Evolutionary conservation across 2,888 invertebrate genomes (phyloP), one percentile per base, ranked within the genome.

Genomic region (Biston betularia): DNA sequence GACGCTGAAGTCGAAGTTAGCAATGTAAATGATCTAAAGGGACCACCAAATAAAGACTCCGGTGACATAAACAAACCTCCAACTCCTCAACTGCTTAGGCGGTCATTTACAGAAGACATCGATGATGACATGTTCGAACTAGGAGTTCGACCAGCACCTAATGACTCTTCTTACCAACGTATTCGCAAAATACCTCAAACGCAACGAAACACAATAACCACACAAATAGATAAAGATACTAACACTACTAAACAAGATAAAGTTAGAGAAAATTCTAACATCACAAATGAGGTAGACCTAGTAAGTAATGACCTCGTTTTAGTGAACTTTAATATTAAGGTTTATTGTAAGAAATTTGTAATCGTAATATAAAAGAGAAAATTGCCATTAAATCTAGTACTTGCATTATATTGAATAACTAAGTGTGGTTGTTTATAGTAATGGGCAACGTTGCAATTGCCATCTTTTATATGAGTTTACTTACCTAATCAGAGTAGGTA

Each of bases 41-140:
- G 12, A 6, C n/a, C 0, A 6, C 3, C 6, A n/a, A n/a, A 34
- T n/a, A 50, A 38, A 38, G 15, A 42, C 4, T 24, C 2, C 8
- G 42, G 5, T 0, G 3, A 53, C 15, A 15, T 33, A 33, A 42
- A 33, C 14, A 38, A 38, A 53, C 10, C 14, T n/a, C 6, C 38
- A 24, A 48, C 45, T 89, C 90, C 54, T 44, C 56, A 60, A 44
- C 45, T 53, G 61, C 52, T 66, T 11, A 79, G 80, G 79, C 85
- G 94, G 60, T 92, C 91, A 44, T 89, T 89, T 78, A 84, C 80
- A 9, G 89, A 87, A 71, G 87, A 86, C 10, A 42, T 82, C 48
- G 85, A 88, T 45, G 85, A 89, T 34, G 89, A 90, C 63, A 84
- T 84, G 14, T 89, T 89, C 62, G 89, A 89, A 8, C 79, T 79